Evolutionary conservation across 1,140 invertebrate species (phyloP).

Genomic region (Meloidogyne exigua): DNA sequence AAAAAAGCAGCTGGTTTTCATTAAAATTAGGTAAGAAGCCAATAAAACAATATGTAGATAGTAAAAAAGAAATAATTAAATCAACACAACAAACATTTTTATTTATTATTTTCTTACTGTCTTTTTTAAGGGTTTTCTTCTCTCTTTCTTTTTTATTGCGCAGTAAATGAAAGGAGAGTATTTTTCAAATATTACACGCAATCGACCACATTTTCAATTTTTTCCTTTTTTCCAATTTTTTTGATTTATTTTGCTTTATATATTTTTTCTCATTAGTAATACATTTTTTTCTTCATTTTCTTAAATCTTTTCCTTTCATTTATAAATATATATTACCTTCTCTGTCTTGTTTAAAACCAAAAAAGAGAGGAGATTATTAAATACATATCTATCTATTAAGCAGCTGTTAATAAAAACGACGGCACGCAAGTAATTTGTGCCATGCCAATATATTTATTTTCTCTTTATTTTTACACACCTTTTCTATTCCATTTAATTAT

Average conservation of each 20-base stretch:
- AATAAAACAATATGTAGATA: not conserved
- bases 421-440: not conserved
- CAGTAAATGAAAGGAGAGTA: not conserved
- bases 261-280: not conserved
- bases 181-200: not conserved
- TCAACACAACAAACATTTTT: not conserved
- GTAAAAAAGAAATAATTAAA: not conserved
- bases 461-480: not conserved
- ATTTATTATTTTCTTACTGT: not conserved
- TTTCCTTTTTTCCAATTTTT: not conserved
- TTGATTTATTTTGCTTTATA: not conserved
- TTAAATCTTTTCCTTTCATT: not conserved
- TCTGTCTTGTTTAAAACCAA: no score
- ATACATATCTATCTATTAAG: not conserved
- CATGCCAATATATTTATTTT: not conserved
- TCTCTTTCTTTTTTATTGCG: not conserved
- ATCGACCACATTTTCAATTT: not conserved
- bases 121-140: not conserved
- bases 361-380: no score
- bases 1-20: not conserved
- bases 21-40: not conserved
- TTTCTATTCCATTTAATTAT: not conserved
- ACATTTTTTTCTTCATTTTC: not conserved
- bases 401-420: not conserved
- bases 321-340: not conserved